These are phyloP conservation scores for Bursaphelenchus okinawaensis DNA, from an alignment of 2,888 invertebrate species.

Conservation along the genomic window DNA sequence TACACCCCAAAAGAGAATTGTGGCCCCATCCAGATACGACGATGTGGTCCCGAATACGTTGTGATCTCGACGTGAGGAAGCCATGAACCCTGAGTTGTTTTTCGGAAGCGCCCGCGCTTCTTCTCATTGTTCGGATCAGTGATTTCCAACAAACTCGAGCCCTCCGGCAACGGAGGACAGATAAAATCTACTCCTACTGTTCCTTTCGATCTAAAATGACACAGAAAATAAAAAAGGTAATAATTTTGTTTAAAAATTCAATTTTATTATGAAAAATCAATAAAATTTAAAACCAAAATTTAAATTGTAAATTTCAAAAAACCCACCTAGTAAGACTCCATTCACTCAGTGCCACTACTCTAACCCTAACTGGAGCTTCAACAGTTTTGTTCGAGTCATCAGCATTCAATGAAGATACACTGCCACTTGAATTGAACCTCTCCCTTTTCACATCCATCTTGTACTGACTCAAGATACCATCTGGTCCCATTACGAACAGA, in stretches of 20 bases:
- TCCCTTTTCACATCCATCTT: constrained; percentile 63
- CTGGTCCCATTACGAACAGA: constrained; percentile 81
- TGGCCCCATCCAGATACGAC: constrained; percentile 94
- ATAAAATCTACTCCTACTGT: constrained; percentile 25
- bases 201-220: constrained; percentile 13
- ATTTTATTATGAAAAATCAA: no score
- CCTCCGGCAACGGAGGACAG: constrained; percentile 20
- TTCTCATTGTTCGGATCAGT: background rate
- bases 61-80: constrained; percentile 79
- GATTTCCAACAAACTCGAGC: constrained; percentile 18
- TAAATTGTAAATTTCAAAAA: no score
- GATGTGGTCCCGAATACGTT: constrained; percentile 90
- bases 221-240: background rate
- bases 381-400: constrained; percentile 26
- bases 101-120: constrained; percentile 4
- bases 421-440: constrained; percentile 24
- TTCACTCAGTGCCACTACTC: constrained; percentile 17
- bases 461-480: constrained; percentile 80
- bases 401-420: constrained; percentile 18
- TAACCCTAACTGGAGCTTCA: constrained; percentile 23
- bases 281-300: no score
- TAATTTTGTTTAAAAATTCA: no score
- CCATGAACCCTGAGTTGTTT: constrained; percentile 19
- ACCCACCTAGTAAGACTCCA: constrained; percentile 21
- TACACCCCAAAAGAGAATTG: constrained; percentile 83